A percentile compares a stretch with the other conserved stretches of the same genome.
Conservation (phyloP, 2,888 invertebrate genomes). For the Rhyacophila evoluta region DNA sequence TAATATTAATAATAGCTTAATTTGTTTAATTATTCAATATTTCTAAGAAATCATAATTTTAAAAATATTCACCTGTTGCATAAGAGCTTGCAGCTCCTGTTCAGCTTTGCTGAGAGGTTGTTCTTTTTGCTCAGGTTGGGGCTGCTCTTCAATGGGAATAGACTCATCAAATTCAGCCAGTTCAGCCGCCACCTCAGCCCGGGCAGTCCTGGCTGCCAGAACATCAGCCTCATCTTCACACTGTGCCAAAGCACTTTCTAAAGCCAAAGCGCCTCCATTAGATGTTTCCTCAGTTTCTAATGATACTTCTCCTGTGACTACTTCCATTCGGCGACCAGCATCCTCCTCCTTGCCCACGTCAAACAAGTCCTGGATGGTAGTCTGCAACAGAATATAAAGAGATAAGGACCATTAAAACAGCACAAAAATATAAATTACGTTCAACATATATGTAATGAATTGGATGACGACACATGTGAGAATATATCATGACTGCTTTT, state of each 20-base stretch:
- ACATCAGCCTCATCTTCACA: constrained; percentile 97
- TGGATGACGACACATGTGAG: too few species aligned
- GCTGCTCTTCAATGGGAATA: constrained; percentile 84
- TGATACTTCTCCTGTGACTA: constrained; percentile 78
- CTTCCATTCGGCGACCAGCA: constrained; percentile 68
- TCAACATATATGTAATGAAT: too few species aligned
- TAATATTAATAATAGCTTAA: too few species aligned
- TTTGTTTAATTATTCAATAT: too few species aligned
- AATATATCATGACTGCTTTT: too few species aligned
- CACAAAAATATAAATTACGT: too few species aligned
- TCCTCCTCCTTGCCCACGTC: constrained; percentile 77
- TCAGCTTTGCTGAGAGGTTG: constrained; percentile 77
- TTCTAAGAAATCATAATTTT: too few species aligned
- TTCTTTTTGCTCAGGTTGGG: constrained; percentile 61
- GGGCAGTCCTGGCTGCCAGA: constrained; percentile 88
- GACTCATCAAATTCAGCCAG: constrained; percentile 96
- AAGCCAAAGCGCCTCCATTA: constrained; percentile 70
- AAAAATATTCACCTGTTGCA: constrained; percentile 78
- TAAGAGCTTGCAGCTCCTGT: constrained; percentile 77
- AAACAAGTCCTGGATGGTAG: constrained; percentile 95
- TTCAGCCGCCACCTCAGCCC: constrained; percentile 90
- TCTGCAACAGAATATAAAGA: constrained; percentile 67
- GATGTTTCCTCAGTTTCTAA: constrained; percentile 71
- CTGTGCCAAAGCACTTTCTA: constrained; percentile 87
- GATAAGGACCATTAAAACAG: too few species aligned